phyloP scores from a whole-genome alignment of 2,888 invertebrate genomes.

The Meteorus cinctellus region DNA sequence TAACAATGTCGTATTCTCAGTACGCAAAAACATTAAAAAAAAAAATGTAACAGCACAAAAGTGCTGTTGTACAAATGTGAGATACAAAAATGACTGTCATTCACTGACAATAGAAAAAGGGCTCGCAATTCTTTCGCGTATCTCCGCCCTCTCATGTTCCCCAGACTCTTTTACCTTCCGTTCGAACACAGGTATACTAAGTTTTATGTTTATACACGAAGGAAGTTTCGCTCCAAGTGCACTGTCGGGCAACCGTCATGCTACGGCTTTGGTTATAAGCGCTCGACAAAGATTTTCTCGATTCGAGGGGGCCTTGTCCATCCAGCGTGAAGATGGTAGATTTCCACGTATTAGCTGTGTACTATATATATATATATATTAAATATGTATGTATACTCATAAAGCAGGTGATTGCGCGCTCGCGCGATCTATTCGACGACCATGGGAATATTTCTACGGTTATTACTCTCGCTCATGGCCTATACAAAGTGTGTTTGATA shows the following conservation, averaged over 20 bases:
- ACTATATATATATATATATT: conserved; percentile 6
- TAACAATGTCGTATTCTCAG: too few relatives aligned
- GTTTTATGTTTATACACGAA: conserved; percentile 33
- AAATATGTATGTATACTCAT: conserved; percentile 27
- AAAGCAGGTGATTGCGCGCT: conserved; percentile 32
- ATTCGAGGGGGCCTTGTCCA: conserved; percentile 43
- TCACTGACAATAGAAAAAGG: conserved; percentile 15
- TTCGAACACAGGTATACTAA: conserved; percentile 56
- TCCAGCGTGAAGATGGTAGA: conserved; percentile 51
- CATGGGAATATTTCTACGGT: conserved; percentile 36
- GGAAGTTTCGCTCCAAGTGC: conserved; percentile 58
- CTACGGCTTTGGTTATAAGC: conserved; percentile 41
- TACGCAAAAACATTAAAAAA: neutral
- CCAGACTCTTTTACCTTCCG: conserved; percentile 55
- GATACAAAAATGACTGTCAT: too few relatives aligned
- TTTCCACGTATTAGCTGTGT: conserved; percentile 38
- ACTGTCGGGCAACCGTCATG: conserved; percentile 54
- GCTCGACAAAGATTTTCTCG: conserved; percentile 33
- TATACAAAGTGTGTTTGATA: conserved; percentile 19
- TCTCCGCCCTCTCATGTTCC: neutral
- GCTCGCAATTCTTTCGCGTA: conserved; percentile 14
- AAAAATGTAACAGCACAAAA: neutral
- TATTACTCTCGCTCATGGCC: conserved; percentile 23
- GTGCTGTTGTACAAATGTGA: too few relatives aligned
- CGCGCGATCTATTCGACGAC: conserved; percentile 23